Evolutionary conservation across 2,888 invertebrate species (phyloP).

Genomic region (Heteromurus nitidus): DNA sequence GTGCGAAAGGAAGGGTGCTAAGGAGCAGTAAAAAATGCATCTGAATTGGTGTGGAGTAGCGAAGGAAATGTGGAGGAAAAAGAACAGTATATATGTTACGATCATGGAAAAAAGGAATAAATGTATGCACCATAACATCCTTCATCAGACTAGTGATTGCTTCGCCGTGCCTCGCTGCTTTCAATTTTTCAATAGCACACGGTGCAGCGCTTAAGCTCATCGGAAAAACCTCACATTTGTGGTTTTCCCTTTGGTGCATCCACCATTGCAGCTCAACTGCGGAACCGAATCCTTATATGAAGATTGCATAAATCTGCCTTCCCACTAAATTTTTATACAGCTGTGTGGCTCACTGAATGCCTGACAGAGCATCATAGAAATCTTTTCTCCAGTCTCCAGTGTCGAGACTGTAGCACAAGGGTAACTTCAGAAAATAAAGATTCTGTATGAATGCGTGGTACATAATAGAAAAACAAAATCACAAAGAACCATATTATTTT

Average conservation of each 20-base stretch:
- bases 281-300: not conserved
- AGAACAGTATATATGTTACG: not conserved
- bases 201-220: not conserved
- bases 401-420: too few relatives aligned
- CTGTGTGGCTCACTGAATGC: too few relatives aligned
- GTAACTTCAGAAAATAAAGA: too few relatives aligned
- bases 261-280: not conserved
- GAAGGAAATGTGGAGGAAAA: not conserved
- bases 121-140: not conserved
- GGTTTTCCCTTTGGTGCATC: not conserved
- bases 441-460: too few relatives aligned
- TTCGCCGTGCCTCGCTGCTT: slow-evolving; percentile 7
- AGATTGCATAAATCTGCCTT: not conserved
- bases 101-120: not conserved
- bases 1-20: not conserved
- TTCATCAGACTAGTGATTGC: not conserved
- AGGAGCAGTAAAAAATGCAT: not conserved
- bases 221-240: not conserved
- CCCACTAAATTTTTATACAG: not conserved
- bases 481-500: too few relatives aligned
- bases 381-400: too few relatives aligned
- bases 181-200: too few relatives aligned
- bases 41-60: not conserved
- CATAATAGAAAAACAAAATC: too few relatives aligned
- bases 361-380: too few relatives aligned